Percentiles rank a stretch among this genome's conserved stretches.
phyloP scores from a whole-genome alignment of 1,140 invertebrate species.

The Pinna nobilis region DNA sequence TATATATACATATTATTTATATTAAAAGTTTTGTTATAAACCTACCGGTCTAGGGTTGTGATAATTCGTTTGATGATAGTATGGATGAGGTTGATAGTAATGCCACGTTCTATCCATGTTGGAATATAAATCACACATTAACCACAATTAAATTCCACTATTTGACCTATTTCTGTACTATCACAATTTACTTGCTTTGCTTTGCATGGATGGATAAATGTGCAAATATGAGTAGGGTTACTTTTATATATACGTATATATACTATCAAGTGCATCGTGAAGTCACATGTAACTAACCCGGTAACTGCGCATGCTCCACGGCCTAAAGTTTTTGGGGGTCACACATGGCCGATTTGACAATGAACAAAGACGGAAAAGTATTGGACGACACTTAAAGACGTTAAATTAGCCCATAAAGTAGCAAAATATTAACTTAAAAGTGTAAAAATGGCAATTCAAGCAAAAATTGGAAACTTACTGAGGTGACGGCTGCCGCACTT shows the following conservation, averaged over 20 bases:
- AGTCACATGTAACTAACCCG: constrained; percentile 1
- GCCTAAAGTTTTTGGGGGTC: constrained; percentile 15
- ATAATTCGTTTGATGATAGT: background rate
- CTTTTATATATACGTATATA: constrained; percentile 13
- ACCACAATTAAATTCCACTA: constrained; percentile 4
- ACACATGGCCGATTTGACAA: too few relatives aligned
- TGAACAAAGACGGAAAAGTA: too few relatives aligned
- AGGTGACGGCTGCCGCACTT: constrained; percentile 50
- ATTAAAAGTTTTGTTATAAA: too few relatives aligned
- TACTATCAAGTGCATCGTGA: constrained; percentile 11
- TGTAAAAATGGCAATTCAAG: too few relatives aligned
- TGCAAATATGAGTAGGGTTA: constrained; percentile 1
- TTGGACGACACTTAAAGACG: too few relatives aligned
- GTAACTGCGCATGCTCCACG: background rate
- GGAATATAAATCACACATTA: background rate
- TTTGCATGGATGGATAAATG: constrained; percentile 11
- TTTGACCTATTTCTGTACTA: constrained; percentile 13
- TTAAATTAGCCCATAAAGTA: too few relatives aligned
- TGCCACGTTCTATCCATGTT: constrained; percentile 16
- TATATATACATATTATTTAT: background rate
- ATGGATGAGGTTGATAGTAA: constrained; percentile 15
- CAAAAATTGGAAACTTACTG: constrained; percentile 45
- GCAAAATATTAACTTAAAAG: too few relatives aligned
- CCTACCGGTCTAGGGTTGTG: background rate
- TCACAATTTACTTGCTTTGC: too few relatives aligned